A percentile compares a stretch with the other conserved stretches of the same genome.
These are phyloP conservation scores for Muraenolepis orangiensis DNA, from an alignment of 2,797 vertebrate genomes.

Conservation along the genomic window DNA sequence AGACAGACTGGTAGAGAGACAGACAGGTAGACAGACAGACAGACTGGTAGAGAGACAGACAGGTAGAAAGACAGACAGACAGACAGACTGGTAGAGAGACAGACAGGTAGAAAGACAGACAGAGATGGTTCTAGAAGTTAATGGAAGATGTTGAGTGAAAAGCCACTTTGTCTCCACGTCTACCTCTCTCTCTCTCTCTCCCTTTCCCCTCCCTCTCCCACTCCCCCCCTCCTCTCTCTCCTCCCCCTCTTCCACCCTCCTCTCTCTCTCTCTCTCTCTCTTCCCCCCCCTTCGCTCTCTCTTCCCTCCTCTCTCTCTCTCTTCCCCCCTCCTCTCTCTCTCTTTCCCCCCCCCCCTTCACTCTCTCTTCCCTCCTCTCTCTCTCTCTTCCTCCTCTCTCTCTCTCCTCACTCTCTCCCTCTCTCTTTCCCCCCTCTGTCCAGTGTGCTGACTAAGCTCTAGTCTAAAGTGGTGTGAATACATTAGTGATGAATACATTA, in stretches of 20 bases:
- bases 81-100: too few relatives aligned
- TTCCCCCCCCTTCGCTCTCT: neutral
- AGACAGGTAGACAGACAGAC: too few relatives aligned
- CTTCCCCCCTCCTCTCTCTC: neutral
- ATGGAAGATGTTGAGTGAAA: too few relatives aligned
- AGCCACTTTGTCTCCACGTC: too few relatives aligned
- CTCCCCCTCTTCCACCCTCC: neutral
- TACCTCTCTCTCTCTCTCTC: too few relatives aligned
- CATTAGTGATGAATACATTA: slow-evolving; percentile 65
- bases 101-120: too few relatives aligned
- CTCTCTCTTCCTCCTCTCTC: neutral
- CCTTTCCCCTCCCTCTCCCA: too few relatives aligned
- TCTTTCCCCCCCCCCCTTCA: too few relatives aligned
- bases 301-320: neutral
- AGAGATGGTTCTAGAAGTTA: too few relatives aligned
- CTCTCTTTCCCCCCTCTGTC: slow-evolving; percentile 63
- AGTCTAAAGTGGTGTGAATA: neutral
- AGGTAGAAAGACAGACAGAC: too few relatives aligned
- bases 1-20: too few relatives aligned
- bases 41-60: too few relatives aligned
- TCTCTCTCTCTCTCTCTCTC: neutral
- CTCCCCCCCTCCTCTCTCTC: neutral
- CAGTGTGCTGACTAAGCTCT: neutral
- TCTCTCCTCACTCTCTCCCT: slow-evolving; percentile 6
- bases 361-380: neutral